phyloP scores from a whole-genome alignment of 2,888 invertebrate genomes.

The Agrochola lychnidis region DNA sequence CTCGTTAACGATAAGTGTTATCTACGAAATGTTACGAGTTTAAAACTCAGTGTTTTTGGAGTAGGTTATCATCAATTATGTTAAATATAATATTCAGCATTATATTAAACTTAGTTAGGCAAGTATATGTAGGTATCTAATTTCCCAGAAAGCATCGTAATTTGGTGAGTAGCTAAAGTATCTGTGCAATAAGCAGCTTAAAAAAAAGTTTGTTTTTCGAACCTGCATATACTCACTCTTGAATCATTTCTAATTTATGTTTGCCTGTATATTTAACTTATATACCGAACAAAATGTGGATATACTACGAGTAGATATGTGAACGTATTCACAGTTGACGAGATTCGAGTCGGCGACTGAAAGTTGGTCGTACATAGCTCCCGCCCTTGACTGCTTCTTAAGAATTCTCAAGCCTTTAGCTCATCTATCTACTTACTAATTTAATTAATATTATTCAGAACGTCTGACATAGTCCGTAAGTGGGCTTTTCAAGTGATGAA shows the following conservation, averaged over 20 bases:
- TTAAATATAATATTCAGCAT: constrained; percentile 4
- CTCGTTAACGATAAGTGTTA: constrained; percentile 47
- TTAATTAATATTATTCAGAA: constrained; percentile 71
- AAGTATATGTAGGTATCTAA: background rate
- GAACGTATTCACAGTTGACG: constrained; percentile 59
- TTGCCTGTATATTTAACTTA: background rate
- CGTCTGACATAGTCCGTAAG: constrained; percentile 56
- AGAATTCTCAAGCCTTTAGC: constrained; percentile 63
- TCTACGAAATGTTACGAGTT: constrained; percentile 19
- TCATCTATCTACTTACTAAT: constrained; percentile 68
- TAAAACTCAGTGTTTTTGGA: background rate
- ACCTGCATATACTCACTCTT: background rate
- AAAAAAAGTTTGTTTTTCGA: background rate
- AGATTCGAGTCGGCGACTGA: constrained; percentile 58
- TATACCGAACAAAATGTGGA: background rate
- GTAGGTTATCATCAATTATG: background rate
- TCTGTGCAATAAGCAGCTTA: background rate
- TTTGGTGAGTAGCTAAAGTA: background rate
- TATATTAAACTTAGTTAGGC: background rate
- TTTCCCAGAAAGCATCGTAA: background rate
- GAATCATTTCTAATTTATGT: background rate
- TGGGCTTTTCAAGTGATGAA: constrained; percentile 48
- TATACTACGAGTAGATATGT: constrained; percentile 11
- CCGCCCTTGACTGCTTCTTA: constrained; percentile 64
- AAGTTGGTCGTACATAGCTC: constrained; percentile 58